A percentile compares a stretch with the other conserved stretches of the same genome.
phyloP scores from a whole-genome alignment of 1,140 invertebrate species.

The Eriosoma lanigerum region DNA sequence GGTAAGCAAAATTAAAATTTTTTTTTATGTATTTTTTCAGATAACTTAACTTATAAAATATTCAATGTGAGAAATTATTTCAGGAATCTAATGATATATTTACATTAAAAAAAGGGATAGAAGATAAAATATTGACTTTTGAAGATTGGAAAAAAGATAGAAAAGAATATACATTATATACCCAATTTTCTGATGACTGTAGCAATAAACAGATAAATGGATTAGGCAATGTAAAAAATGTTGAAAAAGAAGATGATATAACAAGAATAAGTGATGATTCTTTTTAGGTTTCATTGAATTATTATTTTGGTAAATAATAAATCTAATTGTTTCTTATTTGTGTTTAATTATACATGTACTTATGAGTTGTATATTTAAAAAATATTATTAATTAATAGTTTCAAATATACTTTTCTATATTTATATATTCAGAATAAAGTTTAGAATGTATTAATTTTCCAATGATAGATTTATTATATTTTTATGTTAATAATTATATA shows the following conservation, averaged over 20 bases:
- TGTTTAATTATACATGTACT: no score
- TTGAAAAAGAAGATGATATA: background rate
- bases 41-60: background rate
- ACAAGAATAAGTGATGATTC: background rate
- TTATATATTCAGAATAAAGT: no score
- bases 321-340: no score
- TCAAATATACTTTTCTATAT: no score
- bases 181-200: background rate
- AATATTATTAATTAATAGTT: no score
- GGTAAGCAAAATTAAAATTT: background rate
- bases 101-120: background rate
- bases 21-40: background rate
- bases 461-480: no score
- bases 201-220: background rate
- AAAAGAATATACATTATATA: background rate
- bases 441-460: no score
- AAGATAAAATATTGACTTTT: background rate
- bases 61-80: background rate
- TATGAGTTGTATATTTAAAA: no score
- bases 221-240: background rate
- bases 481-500: no score
- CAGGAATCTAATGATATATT: background rate
- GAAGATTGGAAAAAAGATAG: conserved; percentile 18
- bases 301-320: no score
- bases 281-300: background rate